phyloP scores from a whole-genome alignment of 2,797 vertebrate species.

The Oreochromis mossambicus region DNA sequence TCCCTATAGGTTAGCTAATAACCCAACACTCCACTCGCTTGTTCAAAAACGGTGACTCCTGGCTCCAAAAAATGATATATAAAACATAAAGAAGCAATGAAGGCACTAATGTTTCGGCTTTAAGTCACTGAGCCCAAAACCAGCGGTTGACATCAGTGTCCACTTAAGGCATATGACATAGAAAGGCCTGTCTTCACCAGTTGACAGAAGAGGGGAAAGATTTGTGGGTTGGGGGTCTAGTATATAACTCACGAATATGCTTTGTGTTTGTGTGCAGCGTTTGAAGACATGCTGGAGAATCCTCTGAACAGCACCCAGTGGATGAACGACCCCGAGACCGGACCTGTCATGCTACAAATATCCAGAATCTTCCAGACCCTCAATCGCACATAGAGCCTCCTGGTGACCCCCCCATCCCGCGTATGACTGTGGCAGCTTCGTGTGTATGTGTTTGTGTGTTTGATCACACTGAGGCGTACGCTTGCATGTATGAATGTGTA shows the following conservation, averaged over 20 bases:
- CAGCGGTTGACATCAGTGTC: background rate
- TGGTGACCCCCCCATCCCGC: conserved; percentile 36
- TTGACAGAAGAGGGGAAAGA: background rate
- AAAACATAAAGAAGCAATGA: background rate
- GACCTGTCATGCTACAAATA: conserved; percentile 98
- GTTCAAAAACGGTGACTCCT: background rate
- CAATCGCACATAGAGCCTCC: conserved; percentile 88
- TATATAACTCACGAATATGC: background rate
- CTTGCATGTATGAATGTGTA: background rate
- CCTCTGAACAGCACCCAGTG: conserved; percentile 98
- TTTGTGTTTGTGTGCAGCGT: conserved; percentile 76
- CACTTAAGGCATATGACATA: background rate
- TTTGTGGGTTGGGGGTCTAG: background rate
- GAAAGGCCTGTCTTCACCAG: background rate
- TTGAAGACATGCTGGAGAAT: conserved; percentile 99
- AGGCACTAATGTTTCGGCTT: background rate
- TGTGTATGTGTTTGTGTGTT: conserved; percentile 29
- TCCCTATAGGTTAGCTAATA: background rate
- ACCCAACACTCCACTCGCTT: background rate
- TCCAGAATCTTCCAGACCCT: conserved; percentile 99
- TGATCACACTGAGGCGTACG: background rate
- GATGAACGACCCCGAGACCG: conserved; percentile 99
- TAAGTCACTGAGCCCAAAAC: background rate
- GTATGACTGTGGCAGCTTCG: conserved; percentile 62
- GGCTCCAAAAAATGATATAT: background rate